phyloP scores from a whole-genome alignment of 2,797 vertebrate genomes.

The Alfaro cultratus region DNA sequence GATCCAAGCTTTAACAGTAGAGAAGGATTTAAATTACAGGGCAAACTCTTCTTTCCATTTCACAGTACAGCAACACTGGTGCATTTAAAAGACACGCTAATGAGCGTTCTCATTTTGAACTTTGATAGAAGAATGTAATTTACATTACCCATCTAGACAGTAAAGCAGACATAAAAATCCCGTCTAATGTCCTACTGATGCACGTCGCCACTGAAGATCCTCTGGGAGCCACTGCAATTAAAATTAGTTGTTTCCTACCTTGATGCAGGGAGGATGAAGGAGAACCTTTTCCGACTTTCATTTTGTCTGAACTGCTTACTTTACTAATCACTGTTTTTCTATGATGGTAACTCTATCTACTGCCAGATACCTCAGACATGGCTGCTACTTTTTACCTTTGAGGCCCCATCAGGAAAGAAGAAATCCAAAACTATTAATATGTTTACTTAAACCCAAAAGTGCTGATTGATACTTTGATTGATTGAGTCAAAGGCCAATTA shows the following conservation, averaged over 20 bases:
- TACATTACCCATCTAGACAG: background rate
- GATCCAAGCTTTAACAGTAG: background rate
- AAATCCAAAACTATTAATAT: slow-evolving; percentile 72
- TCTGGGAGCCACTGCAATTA: slow-evolving; percentile 30
- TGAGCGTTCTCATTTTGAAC: background rate
- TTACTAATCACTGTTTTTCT: slow-evolving; percentile 61
- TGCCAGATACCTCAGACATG: slow-evolving; percentile 21
- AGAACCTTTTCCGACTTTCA: slow-evolving; percentile 15
- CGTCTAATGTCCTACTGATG: slow-evolving; percentile 28
- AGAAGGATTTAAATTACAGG: background rate
- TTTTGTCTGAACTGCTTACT: slow-evolving; percentile 41
- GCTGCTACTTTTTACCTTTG: slow-evolving; percentile 23
- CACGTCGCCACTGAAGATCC: slow-evolving; percentile 31
- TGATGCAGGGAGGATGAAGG: slow-evolving; percentile 11
- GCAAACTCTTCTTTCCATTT: background rate
- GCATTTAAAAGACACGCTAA: background rate
- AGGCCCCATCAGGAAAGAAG: slow-evolving; percentile 25
- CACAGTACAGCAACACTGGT: background rate
- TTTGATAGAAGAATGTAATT: background rate
- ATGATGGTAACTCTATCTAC: slow-evolving; percentile 40
- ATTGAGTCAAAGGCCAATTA: slow-evolving; percentile 74
- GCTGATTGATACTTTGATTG: slow-evolving; percentile 78
- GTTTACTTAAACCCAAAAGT: slow-evolving; percentile 69
- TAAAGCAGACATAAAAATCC: slow-evolving; percentile 3
- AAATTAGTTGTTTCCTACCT: slow-evolving; percentile 48